A percentile compares a stretch with the other conserved stretches of the same genome.
Conservation (phyloP, 1,140 invertebrate genomes). For the Nymphalis io region DNA sequence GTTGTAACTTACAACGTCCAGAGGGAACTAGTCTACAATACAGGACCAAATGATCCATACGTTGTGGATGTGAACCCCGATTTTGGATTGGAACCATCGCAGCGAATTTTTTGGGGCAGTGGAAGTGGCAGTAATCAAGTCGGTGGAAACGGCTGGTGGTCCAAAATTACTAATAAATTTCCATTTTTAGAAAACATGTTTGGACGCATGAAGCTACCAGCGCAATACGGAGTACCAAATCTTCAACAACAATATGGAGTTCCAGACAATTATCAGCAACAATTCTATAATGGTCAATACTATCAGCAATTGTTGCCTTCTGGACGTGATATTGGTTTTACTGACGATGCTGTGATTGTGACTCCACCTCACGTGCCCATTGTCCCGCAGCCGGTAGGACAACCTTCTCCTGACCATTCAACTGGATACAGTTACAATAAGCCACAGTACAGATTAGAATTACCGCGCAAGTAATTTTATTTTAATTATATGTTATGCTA, state of each 20-base stretch:
- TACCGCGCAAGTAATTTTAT: slow-evolving; percentile 55
- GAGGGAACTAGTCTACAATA: slow-evolving; percentile 59
- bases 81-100: slow-evolving; percentile 56
- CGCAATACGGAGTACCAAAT: slow-evolving; percentile 48
- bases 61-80: slow-evolving; percentile 48
- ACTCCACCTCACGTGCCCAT: slow-evolving; percentile 68
- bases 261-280: slow-evolving; percentile 39
- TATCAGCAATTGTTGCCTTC: slow-evolving; percentile 46
- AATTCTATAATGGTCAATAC: slow-evolving; percentile 43
- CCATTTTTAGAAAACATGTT: slow-evolving; percentile 70
- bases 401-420: slow-evolving; percentile 41
- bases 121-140: slow-evolving; percentile 69
- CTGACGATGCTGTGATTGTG: slow-evolving; percentile 72
- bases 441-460: slow-evolving; percentile 64
- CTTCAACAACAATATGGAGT: slow-evolving; percentile 48
- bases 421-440: slow-evolving; percentile 69
- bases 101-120: slow-evolving; percentile 65
- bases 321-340: slow-evolving; percentile 64
- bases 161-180: slow-evolving; percentile 70
- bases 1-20: slow-evolving; percentile 59
- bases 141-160: slow-evolving; percentile 68
- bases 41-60: slow-evolving; percentile 59
- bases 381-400: slow-evolving; percentile 24
- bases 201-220: slow-evolving; percentile 61
- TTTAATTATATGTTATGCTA: background rate